Evolutionary conservation across 2,113 vertebrate species (phyloP).

Genomic region (Pavo muticus): DNA sequence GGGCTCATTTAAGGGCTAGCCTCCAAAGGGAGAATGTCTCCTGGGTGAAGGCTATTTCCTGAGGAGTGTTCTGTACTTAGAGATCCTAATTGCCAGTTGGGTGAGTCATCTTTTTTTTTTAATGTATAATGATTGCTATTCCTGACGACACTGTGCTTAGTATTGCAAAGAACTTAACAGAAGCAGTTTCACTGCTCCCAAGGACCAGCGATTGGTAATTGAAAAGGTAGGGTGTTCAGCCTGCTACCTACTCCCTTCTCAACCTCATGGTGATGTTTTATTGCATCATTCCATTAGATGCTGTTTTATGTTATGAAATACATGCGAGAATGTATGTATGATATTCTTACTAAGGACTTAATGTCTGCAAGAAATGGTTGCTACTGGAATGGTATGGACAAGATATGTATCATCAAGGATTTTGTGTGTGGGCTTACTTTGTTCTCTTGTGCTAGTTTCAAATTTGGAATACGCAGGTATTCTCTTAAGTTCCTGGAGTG

Average conservation of each 20-base stretch:
- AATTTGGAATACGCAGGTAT: neutral
- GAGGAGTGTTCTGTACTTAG: no score
- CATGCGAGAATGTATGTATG: neutral
- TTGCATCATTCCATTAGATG: neutral
- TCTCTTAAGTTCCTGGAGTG: neutral
- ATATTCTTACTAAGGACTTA: neutral
- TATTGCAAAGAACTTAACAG: no score
- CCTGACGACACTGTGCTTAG: no score
- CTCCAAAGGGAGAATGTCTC: no score
- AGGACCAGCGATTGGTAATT: neutral
- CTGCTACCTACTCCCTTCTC: neutral
- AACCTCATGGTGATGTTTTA: neutral
- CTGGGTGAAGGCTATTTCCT: no score
- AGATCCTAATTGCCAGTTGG: no score
- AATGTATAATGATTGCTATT: no score
- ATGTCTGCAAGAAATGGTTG: neutral
- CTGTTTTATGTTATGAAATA: neutral
- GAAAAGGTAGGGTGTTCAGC: neutral
- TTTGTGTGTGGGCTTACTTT: slow-evolving; percentile 28
- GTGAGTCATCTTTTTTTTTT: no score
- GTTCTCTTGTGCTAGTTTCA: slow-evolving; percentile 16
- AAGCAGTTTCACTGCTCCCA: no score
- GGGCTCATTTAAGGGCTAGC: no score
- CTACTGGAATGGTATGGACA: neutral
- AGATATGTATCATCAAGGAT: neutral